Evolutionary conservation across 2,113 vertebrate species (phyloP).

Genomic region (Malurus melanocephalus): DNA sequence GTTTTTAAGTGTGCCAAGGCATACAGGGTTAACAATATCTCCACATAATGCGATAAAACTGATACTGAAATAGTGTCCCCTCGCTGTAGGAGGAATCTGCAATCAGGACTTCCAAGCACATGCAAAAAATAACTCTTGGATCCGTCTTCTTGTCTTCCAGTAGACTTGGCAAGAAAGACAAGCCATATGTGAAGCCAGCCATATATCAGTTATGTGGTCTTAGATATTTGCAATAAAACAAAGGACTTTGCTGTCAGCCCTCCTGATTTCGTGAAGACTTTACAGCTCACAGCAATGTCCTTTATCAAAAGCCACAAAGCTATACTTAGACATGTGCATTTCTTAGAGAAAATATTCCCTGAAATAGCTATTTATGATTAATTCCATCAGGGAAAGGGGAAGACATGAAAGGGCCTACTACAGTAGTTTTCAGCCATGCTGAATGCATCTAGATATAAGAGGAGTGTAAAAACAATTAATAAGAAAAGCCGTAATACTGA

Average conservation of each 20-base stretch:
- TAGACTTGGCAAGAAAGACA: constrained; percentile 63
- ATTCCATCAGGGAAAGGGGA: constrained; percentile 33
- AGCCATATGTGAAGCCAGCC: constrained; percentile 61
- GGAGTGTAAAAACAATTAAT: constrained; percentile 17
- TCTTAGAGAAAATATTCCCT: constrained; percentile 40
- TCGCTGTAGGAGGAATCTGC: constrained; percentile 51
- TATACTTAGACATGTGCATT: constrained; percentile 39
- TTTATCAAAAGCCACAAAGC: constrained; percentile 55
- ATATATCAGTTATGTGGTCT: constrained; percentile 63
- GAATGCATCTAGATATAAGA: constrained; percentile 1
- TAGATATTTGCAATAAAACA: constrained; percentile 61
- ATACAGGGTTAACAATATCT: constrained; percentile 29
- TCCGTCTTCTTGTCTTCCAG: constrained; percentile 54
- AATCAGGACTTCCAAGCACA: constrained; percentile 59
- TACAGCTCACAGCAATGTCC: constrained; percentile 42
- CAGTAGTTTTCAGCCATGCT: not conserved
- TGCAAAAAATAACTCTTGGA: constrained; percentile 65
- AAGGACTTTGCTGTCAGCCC: constrained; percentile 49
- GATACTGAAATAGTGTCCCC: constrained; percentile 55
- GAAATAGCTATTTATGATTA: constrained; percentile 55
- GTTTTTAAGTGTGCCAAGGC: not conserved
- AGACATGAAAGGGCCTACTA: constrained; percentile 14
- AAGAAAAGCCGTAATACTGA: not conserved
- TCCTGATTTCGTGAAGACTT: constrained; percentile 37
- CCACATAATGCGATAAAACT: constrained; percentile 12